Base-by-base conservation (phyloP, 1,140 invertebrate genomes). In the Nebria ingens region DNA sequence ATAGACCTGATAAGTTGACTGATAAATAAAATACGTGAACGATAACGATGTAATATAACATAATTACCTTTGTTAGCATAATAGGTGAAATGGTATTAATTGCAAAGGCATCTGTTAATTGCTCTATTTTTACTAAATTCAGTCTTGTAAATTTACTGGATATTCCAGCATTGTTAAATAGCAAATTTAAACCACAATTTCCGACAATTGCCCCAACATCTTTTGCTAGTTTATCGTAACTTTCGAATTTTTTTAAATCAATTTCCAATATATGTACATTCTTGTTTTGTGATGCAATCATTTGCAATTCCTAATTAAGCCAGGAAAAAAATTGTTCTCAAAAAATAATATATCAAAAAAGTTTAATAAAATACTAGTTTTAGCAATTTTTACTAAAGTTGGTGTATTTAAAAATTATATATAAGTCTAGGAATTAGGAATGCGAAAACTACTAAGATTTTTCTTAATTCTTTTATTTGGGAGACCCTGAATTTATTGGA, bases 131-230 rank as follows among this genome's bases (percentile, higher is more conserved):
- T 0, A 89, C 82, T 12, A 82, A 67, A 19, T 76, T 74, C 2
- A 94, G 72, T 49, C 86, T 76, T 1, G 84, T 80, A 56, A 84
- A 90, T 68, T 86, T 88, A 1, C 83, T 79, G 1, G 82, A 76
- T 19, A 87, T 72, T 13, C 88, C 91, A 38, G 91, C 91, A 76
- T 92, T 94, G 65, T 93, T 94, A 40, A 93, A 82, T 0, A 95
- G 72, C 19, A 93, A 74, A 70, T 92, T 91, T 0, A 94, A 70
- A 2, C 90, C 90, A 51, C 75, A 64, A 11, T 80, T 74, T 50
- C 82, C 79, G 1, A 89, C 77, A 34, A 82, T 72, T 57, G 77
- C 61, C 2, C 65, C 59, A 0, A 91, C 78, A 59, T 79, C 61
- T 13, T 78, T 67, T 0, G 79, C 70, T 9, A 90, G 64, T 22